Evolutionary conservation across 2,888 invertebrate genomes (phyloP), one percentile per base, ranked within the genome.

Genomic region (Dicyrtoma fusca): DNA sequence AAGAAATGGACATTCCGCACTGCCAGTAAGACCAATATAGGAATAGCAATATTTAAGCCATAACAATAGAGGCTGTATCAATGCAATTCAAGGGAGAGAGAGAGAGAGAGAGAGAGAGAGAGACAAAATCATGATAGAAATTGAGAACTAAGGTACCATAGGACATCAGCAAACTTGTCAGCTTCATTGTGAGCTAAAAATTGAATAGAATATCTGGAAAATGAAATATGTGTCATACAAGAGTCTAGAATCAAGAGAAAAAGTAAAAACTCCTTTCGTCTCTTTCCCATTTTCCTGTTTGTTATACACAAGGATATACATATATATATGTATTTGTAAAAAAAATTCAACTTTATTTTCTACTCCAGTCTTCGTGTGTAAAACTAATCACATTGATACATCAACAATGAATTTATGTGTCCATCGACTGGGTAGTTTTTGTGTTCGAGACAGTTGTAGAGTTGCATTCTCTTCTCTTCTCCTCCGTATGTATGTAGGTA

Each of bases 381-480:
- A 64, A 64, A 64, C 64, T 68, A 68, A 68, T 68, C 68, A 68
- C 68, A 57, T 57, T 68, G 68, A 68, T 68, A 68, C 57, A 57
- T 66, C 66, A 66, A 66, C 66, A 53, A 66, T 66, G 66, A 66
- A 66, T 66, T 66, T 49, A 53, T 34, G 34, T 42, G 66, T 66
- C 55, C 66, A 66, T 51, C 45, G 25, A 59, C 59, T 34, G 62
- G 45, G 44, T 57, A 57, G 62, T 64, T 64, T 47, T 64, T 23
- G 21, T 23, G n/a, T 23, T 4, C 14, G 4, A 23, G 4, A 57
- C 21, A 19, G 57, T 17, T 11, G 14, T 17, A 53, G 53, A 53
- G 53, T 53, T 53, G 17, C 19, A 10, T 10, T n/a, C 59, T 59
- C 59, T 34, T 25, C 26, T 14, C 14, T 25, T 25, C 25, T 25